Conservation (phyloP, 2,113 vertebrate species). For the Etia nguti region DNA sequence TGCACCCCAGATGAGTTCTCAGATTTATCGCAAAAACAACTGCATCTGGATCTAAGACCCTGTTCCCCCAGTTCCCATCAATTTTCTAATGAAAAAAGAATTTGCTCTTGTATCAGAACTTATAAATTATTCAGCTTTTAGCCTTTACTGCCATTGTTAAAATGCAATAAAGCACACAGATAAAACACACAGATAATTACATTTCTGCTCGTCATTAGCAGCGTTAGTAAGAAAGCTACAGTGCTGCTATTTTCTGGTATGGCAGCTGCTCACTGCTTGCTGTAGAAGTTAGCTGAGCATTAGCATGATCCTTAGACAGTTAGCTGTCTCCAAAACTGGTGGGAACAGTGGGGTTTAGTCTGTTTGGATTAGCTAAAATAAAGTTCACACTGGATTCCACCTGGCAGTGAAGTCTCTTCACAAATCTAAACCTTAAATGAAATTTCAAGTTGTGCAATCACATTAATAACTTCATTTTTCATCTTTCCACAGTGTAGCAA, state of each 20-base stretch:
- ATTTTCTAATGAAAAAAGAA: not conserved
- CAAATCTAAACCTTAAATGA: not conserved
- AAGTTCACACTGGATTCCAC: not conserved
- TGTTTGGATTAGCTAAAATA: not conserved
- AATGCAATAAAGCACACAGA: not conserved
- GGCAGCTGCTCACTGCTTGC: not conserved
- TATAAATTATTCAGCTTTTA: not conserved
- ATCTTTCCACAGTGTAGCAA: not conserved
- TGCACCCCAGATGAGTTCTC: not conserved
- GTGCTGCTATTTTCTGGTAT: not conserved
- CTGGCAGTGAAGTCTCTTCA: not conserved
- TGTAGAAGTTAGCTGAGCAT: not conserved
- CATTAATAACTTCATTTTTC: not conserved
- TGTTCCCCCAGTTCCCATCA: not conserved
- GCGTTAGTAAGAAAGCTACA: not conserved
- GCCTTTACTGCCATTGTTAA: not conserved
- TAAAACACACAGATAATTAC: not conserved
- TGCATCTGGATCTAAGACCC: not conserved
- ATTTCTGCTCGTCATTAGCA: not conserved
- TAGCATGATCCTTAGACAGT: not conserved
- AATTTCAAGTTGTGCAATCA: not conserved
- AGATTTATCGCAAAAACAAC: not conserved
- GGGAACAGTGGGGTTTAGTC: not conserved
- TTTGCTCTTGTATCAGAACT: not conserved
- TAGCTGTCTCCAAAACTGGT: not conserved